phyloP scores from a whole-genome alignment of 2,113 vertebrate genomes.

The Globicephala melas region DNA sequence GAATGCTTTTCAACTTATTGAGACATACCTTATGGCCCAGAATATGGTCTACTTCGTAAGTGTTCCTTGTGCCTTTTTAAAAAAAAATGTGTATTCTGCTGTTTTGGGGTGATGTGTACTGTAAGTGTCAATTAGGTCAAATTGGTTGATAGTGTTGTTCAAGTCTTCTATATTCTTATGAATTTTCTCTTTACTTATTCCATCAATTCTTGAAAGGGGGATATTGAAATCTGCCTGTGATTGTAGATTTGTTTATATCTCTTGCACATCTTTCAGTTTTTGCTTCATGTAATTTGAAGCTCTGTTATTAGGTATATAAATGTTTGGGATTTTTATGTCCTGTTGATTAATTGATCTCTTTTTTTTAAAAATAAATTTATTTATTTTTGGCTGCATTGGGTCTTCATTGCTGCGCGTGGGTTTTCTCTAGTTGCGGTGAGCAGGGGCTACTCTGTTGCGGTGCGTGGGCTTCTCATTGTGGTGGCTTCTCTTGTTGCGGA shows the following conservation, averaged over 20 bases:
- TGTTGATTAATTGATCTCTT: background rate
- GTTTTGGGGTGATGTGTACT: background rate
- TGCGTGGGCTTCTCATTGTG: too few relatives aligned
- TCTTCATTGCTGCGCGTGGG: too few relatives aligned
- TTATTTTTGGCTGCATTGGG: too few relatives aligned
- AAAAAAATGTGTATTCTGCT: background rate
- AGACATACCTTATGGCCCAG: background rate
- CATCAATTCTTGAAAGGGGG: background rate
- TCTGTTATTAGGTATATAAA: background rate
- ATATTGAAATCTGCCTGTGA: background rate
- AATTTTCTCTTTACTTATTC: background rate
- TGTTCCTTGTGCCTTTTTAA: background rate
- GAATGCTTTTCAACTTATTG: background rate
- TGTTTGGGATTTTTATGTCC: background rate
- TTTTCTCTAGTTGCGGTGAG: too few relatives aligned
- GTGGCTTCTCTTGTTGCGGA: too few relatives aligned
- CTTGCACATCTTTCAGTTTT: background rate
- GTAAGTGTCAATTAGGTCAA: background rate
- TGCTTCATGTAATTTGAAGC: background rate
- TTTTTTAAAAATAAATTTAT: background rate
- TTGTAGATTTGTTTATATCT: background rate
- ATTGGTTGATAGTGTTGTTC: background rate
- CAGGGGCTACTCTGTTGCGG: too few relatives aligned
- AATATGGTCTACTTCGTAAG: background rate
- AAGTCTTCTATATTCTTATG: background rate